Evolutionary conservation across 1,140 invertebrate genomes (phyloP), one percentile per base, ranked within the genome.

Genomic region (Dryas iulia): DNA sequence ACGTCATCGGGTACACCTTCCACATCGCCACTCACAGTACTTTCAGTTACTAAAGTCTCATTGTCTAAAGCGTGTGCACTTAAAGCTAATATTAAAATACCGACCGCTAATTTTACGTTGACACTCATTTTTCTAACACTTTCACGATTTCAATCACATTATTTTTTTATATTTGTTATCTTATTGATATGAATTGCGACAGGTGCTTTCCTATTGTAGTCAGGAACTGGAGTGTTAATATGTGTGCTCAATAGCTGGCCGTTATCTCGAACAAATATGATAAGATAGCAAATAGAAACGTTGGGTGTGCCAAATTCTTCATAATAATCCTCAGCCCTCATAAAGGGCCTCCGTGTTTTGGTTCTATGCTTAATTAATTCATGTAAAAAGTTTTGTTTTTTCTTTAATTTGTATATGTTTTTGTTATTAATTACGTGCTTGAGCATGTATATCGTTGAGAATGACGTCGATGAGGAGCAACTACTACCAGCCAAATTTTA

Each of bases 281-380:
- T 91, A 89, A 89, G 89, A 89, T 91, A 89, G 77, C 71, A 84
- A 91, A 89, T 86, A 88, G 88, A 84, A 82, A 79, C 85, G 83
- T 79, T 87, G 82, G 89, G 89, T 89, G 89, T 84, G 87, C 89
- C 89, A 89, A 89, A 91, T 89, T 91, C 86, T 91, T 89, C 87
- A 87, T 89, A 77, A 82, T 86, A 82, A 90, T 88, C 84, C 78
- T 76, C 67, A 71, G 77, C 74, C 81, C 79, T 82, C 74, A 59
- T 61, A 60, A 57, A 71, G 69, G 69, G 69, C 69, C 63, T 14
- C 62, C 10, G 18, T 59, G 52, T 30, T 60, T 52, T 53, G 7
- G 4, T 58, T 69, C 8, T n/a, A 59, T 25, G 10, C 6, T 56
- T 56, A 14, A 56, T 56, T 21, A 21, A 8, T 47, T 21, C 6